Evolutionary conservation across 2,113 vertebrate genomes (phyloP).

Genomic region (Pogonocichla stellata): DNA sequence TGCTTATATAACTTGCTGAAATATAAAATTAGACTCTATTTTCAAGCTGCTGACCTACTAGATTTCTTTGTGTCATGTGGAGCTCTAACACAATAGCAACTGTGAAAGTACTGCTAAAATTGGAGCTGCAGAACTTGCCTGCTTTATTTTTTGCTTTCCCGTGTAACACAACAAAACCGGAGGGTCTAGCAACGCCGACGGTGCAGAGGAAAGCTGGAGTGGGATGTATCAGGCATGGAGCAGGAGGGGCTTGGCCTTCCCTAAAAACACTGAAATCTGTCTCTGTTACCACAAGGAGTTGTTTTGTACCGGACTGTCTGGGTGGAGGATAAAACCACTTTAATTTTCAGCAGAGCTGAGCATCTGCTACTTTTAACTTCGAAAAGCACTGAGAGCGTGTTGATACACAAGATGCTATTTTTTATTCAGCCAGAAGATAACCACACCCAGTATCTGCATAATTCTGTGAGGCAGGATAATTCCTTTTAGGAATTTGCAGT

Average conservation of each 20-base stretch:
- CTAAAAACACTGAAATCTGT: not conserved
- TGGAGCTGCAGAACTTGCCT: constrained; percentile 41
- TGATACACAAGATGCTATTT: not conserved
- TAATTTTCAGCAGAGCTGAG: not conserved
- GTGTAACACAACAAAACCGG: not conserved
- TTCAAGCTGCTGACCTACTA: constrained; percentile 67
- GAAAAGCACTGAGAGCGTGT: not conserved
- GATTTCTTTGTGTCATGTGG: constrained; percentile 66
- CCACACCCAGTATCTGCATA: not conserved
- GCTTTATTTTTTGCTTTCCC: constrained; percentile 58
- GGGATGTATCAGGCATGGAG: not conserved
- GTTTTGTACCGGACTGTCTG: not conserved
- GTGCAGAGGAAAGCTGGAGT: not conserved
- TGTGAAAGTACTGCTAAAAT: constrained; percentile 68
- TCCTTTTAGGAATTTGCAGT: not conserved
- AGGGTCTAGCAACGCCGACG: not conserved
- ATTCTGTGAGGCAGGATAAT: not conserved
- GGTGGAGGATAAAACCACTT: not conserved
- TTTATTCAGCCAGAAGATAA: not conserved
- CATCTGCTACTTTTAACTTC: not conserved
- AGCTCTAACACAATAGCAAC: constrained; percentile 60
- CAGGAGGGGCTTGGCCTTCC: not conserved
- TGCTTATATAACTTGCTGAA: constrained; percentile 50
- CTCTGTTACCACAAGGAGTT: not conserved
- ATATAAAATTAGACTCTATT: constrained; percentile 74